Percentiles rank a stretch among this genome's conserved stretches.
Evolutionary conservation across 2,888 invertebrate genomes (phyloP).

Genomic region (Herminia tarsipennalis): DNA sequence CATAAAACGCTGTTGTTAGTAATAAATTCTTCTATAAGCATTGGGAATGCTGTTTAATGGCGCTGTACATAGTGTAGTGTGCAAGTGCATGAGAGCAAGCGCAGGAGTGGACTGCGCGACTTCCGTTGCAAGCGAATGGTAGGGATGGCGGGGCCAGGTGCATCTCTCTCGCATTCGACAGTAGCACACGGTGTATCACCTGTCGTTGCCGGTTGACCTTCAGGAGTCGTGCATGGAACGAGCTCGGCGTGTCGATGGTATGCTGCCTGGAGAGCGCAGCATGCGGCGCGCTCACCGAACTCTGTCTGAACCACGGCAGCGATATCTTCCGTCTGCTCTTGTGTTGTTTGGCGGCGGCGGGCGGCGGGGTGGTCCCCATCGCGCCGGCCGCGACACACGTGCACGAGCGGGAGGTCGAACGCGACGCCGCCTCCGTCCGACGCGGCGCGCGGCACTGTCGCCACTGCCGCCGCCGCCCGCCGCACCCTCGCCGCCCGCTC

Average conservation of each 20-base stretch:
- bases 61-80: slow-evolving; percentile 27
- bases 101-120: slow-evolving; percentile 45
- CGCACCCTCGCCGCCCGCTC: slow-evolving; percentile 50
- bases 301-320: slow-evolving; percentile 95
- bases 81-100: slow-evolving; percentile 50
- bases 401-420: slow-evolving; percentile 60
- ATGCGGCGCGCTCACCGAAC: slow-evolving; percentile 90
- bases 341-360: slow-evolving; percentile 80
- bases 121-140: slow-evolving; percentile 30
- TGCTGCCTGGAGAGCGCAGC: slow-evolving; percentile 93
- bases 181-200: slow-evolving; percentile 62
- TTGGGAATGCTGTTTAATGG: slow-evolving; percentile 13
- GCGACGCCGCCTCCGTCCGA: slow-evolving; percentile 67
- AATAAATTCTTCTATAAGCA: slow-evolving; percentile 14
- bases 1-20: slow-evolving; percentile 9
- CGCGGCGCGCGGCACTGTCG: slow-evolving; percentile 65
- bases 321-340: slow-evolving; percentile 94
- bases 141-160: slow-evolving; percentile 29
- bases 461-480: slow-evolving; percentile 61
- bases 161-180: slow-evolving; percentile 25
- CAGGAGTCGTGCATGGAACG: slow-evolving; percentile 91
- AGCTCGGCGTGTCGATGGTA: slow-evolving; percentile 95
- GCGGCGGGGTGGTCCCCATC: slow-evolving; percentile 66
- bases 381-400: slow-evolving; percentile 61
- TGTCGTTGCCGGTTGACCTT: slow-evolving; percentile 87